Conservation (phyloP, 2,797 vertebrate genomes). For the Clarias fuscus region DNA sequence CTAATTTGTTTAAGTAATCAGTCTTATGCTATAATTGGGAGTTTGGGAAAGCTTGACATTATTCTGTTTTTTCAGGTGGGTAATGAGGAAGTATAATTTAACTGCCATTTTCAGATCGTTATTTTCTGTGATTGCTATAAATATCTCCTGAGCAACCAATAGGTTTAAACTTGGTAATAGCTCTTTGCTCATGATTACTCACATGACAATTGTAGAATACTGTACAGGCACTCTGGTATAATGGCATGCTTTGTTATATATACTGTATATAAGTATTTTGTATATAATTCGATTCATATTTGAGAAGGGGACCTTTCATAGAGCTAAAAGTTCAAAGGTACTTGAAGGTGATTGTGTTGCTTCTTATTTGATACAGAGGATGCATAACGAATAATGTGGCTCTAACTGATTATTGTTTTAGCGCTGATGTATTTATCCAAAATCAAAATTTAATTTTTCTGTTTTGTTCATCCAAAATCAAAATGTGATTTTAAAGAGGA, state of each 20-base stretch:
- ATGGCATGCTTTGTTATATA: not conserved
- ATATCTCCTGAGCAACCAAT: not conserved
- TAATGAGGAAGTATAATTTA: constrained; percentile 26
- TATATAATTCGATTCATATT: not conserved
- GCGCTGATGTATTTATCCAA: not conserved
- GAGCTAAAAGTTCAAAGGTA: not conserved
- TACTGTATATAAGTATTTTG: not conserved
- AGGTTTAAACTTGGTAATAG: constrained; percentile 4
- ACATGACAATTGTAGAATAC: not conserved
- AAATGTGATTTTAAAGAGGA: not conserved
- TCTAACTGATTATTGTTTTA: not conserved
- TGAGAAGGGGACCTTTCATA: not conserved
- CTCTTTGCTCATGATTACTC: not conserved
- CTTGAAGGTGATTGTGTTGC: not conserved
- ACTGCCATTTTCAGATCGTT: constrained; percentile 31
- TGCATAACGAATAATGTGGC: not conserved
- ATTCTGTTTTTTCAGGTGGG: constrained; percentile 20
- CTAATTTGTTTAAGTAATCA: constrained; percentile 22
- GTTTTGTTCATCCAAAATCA: not conserved
- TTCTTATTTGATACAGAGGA: not conserved
- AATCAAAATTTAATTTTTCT: not conserved
- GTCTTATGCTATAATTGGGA: not conserved
- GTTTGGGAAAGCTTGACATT: constrained; percentile 2
- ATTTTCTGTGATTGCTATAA: constrained; percentile 12
- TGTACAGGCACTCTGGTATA: not conserved